Conservation (phyloP, 2,888 invertebrate species). For the Dryadula phaetusa region DNA sequence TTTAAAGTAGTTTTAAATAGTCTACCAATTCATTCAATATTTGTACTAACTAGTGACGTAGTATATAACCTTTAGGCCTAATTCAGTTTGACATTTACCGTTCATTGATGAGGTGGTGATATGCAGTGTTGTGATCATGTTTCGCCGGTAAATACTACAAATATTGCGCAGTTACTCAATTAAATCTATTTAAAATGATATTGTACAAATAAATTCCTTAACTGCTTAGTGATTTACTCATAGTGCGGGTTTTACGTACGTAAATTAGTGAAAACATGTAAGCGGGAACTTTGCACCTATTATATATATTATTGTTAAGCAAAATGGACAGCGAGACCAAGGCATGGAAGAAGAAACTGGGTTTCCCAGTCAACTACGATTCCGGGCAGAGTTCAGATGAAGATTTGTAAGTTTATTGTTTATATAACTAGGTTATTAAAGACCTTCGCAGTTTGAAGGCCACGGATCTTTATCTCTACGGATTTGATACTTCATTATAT, state of each 20-base stretch:
- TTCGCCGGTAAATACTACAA: constrained; percentile 41
- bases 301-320: constrained; percentile 42
- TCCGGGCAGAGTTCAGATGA: constrained; percentile 79
- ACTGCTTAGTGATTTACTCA: constrained; percentile 2
- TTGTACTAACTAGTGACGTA: constrained; percentile 8
- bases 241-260: constrained; percentile 24
- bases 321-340: constrained; percentile 71
- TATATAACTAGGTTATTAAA: constrained; percentile 31
- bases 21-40: neutral
- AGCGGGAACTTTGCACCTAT: constrained; percentile 38
- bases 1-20: neutral
- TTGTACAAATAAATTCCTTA: neutral
- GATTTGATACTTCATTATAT: constrained; percentile 16
- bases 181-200: constrained; percentile 22
- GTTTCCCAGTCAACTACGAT: constrained; percentile 79
- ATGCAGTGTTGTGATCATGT: constrained; percentile 23
- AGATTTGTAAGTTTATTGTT: constrained; percentile 69
- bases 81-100: constrained; percentile 38
- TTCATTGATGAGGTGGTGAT: constrained; percentile 41
- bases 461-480: constrained; percentile 27
- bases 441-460: constrained; percentile 33
- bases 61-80: neutral
- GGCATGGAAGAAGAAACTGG: constrained; percentile 79
- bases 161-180: constrained; percentile 26
- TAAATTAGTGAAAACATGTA: constrained; percentile 42